A percentile compares a stretch with the other conserved stretches of the same genome.
Evolutionary conservation across 2,888 invertebrate genomes (phyloP).

Genomic region (Thalpophila matura): DNA sequence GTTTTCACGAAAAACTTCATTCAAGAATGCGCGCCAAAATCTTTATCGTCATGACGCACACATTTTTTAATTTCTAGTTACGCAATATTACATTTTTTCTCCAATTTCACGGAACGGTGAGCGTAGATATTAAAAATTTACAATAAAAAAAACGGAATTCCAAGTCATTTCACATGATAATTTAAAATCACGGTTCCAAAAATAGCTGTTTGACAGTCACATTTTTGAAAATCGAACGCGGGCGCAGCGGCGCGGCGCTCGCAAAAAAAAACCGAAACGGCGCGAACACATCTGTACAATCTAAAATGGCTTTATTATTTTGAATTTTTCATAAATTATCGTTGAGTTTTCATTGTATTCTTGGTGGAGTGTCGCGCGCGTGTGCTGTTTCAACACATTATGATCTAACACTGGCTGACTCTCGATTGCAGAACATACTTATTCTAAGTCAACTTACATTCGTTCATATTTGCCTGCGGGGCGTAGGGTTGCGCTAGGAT

Average conservation of each 20-base stretch:
- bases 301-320: slow-evolving; percentile 61
- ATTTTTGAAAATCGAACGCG: slow-evolving; percentile 69
- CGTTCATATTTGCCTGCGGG: slow-evolving; percentile 91
- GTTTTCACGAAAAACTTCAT: slow-evolving; percentile 42
- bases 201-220: slow-evolving; percentile 70
- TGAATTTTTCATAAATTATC: slow-evolving; percentile 62
- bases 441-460: slow-evolving; percentile 91
- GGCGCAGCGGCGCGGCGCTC: slow-evolving; percentile 47
- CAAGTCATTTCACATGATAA: slow-evolving; percentile 58
- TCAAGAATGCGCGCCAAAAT: slow-evolving; percentile 67
- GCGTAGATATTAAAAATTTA: slow-evolving; percentile 65
- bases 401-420: slow-evolving; percentile 90
- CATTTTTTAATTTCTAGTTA: slow-evolving; percentile 74
- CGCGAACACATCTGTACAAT: slow-evolving; percentile 67
- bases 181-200: slow-evolving; percentile 64
- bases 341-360: slow-evolving; percentile 82
- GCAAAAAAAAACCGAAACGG: slow-evolving; percentile 64
- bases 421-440: slow-evolving; percentile 91
- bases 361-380: slow-evolving; percentile 82
- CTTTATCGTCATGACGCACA: slow-evolving; percentile 64
- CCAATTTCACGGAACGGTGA: slow-evolving; percentile 80
- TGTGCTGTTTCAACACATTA: slow-evolving; percentile 90
- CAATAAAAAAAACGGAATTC: slow-evolving; percentile 54
- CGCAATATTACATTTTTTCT: slow-evolving; percentile 78
- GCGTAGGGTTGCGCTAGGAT: slow-evolving; percentile 87